Evolutionary conservation across 2,888 invertebrate species (phyloP), one percentile per base, ranked within the genome.

Genomic region (Xylophagus ater): DNA sequence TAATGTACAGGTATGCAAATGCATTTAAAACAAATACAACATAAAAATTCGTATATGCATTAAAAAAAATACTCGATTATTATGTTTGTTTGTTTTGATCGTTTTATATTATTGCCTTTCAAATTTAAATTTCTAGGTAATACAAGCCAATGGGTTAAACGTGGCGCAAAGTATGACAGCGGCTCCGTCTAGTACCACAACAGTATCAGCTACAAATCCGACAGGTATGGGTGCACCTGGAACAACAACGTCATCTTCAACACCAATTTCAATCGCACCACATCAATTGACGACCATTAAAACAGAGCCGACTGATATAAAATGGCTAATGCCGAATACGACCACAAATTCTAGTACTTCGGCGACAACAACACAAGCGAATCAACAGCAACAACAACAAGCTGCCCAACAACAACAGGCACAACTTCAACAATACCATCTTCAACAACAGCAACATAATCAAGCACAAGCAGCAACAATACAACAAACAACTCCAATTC

Each of bases 1-100:
- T 4, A 83, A 86, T 49, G 85, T 89, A 12, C 89, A 89, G 66
- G 71, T 86, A 41, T n/a, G n/a, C n/a, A n/a, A n/a, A n/a, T n/a
- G n/a, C n/a, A n/a, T n/a, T n/a, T n/a, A n/a, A n/a, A n/a, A n/a
- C n/a, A 31, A 34, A 34, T 69, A 8, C 70, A 71, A 52, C 66
- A 66, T 48, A 69, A 71, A 32, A n/a, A n/a, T n/a, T n/a, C n/a
- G n/a, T n/a, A n/a, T n/a, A n/a, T n/a, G 69, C 71, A 6, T 70
- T 70, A 1, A 49, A 72, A 10, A 70, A 71, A 12, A 70, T 69
- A 46, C 68, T n/a, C n/a, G n/a, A n/a, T n/a, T n/a, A n/a, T n/a
- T n/a, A n/a, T n/a, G n/a, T n/a, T n/a, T n/a, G n/a, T n/a, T n/a
- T n/a, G n/a, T n/a, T n/a, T n/a, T n/a, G n/a, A n/a, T n/a, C n/a